Conservation (phyloP, 2,113 vertebrate genomes). For the Chitala chitala region DNA sequence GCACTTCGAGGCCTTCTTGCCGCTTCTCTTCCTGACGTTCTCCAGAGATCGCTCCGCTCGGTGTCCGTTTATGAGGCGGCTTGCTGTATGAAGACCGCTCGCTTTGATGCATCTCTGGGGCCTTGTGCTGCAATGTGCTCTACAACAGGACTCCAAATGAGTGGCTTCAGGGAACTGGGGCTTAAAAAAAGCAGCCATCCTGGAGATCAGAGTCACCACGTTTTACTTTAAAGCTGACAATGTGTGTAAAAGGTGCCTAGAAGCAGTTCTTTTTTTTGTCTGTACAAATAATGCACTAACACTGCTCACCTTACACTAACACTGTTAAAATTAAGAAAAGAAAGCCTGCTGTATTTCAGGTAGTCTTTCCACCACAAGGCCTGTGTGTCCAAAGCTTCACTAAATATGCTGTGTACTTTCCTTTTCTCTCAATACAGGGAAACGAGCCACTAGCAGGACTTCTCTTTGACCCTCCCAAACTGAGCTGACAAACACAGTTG, state of each 20-base stretch:
- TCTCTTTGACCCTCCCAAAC: not conserved
- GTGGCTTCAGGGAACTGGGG: not conserved
- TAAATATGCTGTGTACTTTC: too few relatives aligned
- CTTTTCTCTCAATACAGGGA: too few relatives aligned
- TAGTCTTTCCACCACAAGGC: too few relatives aligned
- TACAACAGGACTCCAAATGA: constrained; percentile 24
- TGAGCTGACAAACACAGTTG: not conserved
- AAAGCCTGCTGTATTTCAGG: too few relatives aligned
- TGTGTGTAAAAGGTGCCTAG: too few relatives aligned
- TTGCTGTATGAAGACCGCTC: constrained; percentile 16
- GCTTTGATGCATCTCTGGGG: constrained; percentile 26
- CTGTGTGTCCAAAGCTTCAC: too few relatives aligned
- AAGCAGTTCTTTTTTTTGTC: too few relatives aligned
- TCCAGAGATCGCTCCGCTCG: constrained; percentile 30
- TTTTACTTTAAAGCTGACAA: too few relatives aligned
- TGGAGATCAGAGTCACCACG: too few relatives aligned
- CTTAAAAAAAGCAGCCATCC: not conserved
- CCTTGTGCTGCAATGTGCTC: constrained; percentile 20
- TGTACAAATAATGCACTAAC: too few relatives aligned
- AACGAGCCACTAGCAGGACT: not conserved
- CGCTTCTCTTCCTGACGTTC: constrained; percentile 24
- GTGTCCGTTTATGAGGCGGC: constrained; percentile 35
- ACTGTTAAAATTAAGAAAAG: too few relatives aligned
- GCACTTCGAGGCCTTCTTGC: constrained; percentile 36
- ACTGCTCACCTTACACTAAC: too few relatives aligned